Base-by-base conservation (phyloP, 2,888 invertebrate genomes). In the Hofmannophila pseudospretella region DNA sequence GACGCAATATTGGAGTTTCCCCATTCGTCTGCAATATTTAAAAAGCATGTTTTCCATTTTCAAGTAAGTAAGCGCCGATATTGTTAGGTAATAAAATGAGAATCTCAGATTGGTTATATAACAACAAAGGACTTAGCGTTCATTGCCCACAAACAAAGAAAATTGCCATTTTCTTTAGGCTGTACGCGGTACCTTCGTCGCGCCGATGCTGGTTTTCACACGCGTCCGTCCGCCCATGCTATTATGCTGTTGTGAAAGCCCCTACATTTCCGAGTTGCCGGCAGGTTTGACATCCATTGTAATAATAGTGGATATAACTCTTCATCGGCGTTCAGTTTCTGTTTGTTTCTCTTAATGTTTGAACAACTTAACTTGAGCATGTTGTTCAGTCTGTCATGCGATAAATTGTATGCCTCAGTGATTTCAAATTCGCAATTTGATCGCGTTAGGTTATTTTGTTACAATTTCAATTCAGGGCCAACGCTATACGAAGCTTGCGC, bases 261-360 rank as follows among this genome's bases (percentile, higher is more conserved):
- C 37, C 47, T 39, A 53, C 58, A 52, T 60, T 63, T 66, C 58
- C 53, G 51, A 42, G 53, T 42, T 38, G 42, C 41, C 45, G 45
- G 40, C 49, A 41, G 42, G 51, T 54, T 52, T 58, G 67, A 68
- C 63, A 65, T 51, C 48, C 44, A 64, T 67, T 69, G 65, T 70
- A 45, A 54, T 41, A 42, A 43, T 47, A 47, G 23, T 23, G 23
- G 23, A 23, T 30, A 34, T 20, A 26, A 26, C 27, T 25, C 25
- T 30, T 14, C 32, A 25, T 23, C n/a, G 25, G 8, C 33, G 12
- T 13, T 20, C 14, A 25, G n/a, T n/a, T n/a, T n/a, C 16, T 13
- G 33, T 14, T 2, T 33, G 14, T 33, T 33, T 25, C n/a, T 33
- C 10, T 32, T 32, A 11, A 23, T 29, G 14, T 36, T 36, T 14